phyloP scores from a whole-genome alignment of 2,888 invertebrate genomes.

The Galeruca laticollis region DNA sequence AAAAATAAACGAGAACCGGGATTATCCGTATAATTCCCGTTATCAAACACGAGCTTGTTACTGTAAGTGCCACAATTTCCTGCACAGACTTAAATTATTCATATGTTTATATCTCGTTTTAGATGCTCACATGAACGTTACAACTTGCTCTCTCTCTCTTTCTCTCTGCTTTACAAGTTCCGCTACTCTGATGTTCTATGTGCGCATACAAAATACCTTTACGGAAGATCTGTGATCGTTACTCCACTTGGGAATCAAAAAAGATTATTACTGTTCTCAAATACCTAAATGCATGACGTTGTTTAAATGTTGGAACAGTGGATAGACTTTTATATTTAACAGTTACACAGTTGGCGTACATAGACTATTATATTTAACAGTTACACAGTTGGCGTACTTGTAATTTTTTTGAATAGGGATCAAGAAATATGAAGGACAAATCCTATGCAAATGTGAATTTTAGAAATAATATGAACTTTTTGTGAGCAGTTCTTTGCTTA shows the following conservation, averaged over 20 bases:
- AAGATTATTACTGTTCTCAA: slow-evolving; percentile 13
- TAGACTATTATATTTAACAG: too few relatives aligned
- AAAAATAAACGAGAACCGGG: slow-evolving; percentile 49
- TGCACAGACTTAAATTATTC: slow-evolving; percentile 60
- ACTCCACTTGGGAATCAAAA: slow-evolving; percentile 26
- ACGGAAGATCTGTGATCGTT: slow-evolving; percentile 20
- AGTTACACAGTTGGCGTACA: too few relatives aligned
- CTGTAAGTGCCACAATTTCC: slow-evolving; percentile 53
- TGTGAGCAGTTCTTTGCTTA: too few relatives aligned
- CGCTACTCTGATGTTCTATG: slow-evolving; percentile 31
- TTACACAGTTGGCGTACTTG: too few relatives aligned
- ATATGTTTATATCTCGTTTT: slow-evolving; percentile 59
- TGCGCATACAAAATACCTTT: slow-evolving; percentile 32
- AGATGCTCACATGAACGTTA: slow-evolving; percentile 57
- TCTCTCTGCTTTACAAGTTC: slow-evolving; percentile 43
- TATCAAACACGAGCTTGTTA: slow-evolving; percentile 53
- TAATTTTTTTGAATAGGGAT: too few relatives aligned
- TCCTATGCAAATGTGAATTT: too few relatives aligned
- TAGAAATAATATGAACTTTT: too few relatives aligned
- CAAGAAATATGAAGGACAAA: too few relatives aligned
- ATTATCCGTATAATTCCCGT: slow-evolving; percentile 55
- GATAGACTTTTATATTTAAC: not conserved
- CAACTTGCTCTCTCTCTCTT: slow-evolving; percentile 48
- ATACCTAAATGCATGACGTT: not conserved
- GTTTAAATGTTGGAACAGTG: not conserved